phyloP scores from a whole-genome alignment of 1,140 invertebrate genomes.

The Dreissena rostriformis region DNA sequence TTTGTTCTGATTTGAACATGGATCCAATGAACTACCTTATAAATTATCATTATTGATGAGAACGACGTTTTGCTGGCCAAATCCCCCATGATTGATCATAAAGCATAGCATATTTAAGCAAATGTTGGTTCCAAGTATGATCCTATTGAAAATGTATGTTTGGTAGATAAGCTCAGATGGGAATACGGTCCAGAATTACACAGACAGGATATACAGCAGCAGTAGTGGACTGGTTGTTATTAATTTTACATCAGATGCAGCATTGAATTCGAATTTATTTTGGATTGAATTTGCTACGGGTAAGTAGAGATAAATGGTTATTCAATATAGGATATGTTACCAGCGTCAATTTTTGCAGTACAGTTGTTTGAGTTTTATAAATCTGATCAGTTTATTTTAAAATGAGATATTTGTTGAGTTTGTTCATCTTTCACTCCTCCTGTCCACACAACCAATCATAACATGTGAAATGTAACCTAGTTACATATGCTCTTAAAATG shows the following conservation, averaged over 20 bases:
- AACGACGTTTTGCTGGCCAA: too few species aligned
- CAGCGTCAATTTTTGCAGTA: background rate
- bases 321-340: too few species aligned
- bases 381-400: background rate
- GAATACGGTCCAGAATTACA: background rate
- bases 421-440: background rate
- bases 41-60: too few species aligned
- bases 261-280: background rate
- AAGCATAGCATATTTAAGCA: too few species aligned
- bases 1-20: too few species aligned
- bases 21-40: too few species aligned
- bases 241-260: conserved; percentile 18
- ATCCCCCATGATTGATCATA: too few species aligned
- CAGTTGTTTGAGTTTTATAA: background rate
- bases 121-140: too few species aligned
- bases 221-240: background rate
- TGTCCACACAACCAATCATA: background rate
- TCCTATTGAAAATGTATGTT: too few species aligned
- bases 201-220: background rate
- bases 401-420: background rate
- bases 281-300: conserved; percentile 1
- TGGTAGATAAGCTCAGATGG: background rate
- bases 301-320: background rate
- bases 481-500: background rate
- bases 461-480: background rate